phyloP scores from a whole-genome alignment of 2,113 vertebrate species.

The Sturnira hondurensis region DNA sequence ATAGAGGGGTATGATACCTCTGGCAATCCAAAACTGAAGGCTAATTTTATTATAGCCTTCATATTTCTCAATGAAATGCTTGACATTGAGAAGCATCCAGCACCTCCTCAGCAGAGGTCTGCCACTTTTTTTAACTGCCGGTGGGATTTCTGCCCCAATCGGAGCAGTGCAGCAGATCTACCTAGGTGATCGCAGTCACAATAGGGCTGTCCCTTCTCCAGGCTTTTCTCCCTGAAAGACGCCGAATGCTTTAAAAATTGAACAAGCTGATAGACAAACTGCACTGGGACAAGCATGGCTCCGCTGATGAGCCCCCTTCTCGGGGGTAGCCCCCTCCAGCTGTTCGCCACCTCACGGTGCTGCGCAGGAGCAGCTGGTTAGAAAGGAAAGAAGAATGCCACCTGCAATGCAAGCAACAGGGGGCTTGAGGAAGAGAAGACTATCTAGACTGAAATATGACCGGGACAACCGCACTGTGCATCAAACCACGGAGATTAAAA shows the following conservation, averaged over 20 bases:
- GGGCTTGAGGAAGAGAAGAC: neutral
- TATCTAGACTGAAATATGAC: constrained; percentile 12
- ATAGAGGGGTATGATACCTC: neutral
- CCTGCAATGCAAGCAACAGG: neutral
- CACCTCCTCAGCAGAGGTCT: neutral
- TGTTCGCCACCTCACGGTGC: neutral
- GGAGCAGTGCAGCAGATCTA: neutral
- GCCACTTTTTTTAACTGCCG: neutral
- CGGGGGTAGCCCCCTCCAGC: neutral
- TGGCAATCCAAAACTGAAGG: neutral
- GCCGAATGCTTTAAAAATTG: neutral
- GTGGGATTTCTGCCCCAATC: neutral
- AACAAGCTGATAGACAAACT: neutral
- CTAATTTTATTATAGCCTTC: neutral
- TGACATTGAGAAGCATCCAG: neutral
- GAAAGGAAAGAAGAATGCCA: neutral
- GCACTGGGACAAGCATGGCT: neutral
- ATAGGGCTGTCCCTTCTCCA: neutral
- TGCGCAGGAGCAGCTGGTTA: neutral
- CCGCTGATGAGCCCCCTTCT: neutral
- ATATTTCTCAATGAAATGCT: neutral
- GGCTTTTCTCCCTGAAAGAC: neutral
- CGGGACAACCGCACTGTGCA: neutral
- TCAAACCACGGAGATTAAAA: neutral
- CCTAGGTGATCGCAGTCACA: neutral